phyloP scores from a whole-genome alignment of 2,113 vertebrate species.

The Psophia crepitans region DNA sequence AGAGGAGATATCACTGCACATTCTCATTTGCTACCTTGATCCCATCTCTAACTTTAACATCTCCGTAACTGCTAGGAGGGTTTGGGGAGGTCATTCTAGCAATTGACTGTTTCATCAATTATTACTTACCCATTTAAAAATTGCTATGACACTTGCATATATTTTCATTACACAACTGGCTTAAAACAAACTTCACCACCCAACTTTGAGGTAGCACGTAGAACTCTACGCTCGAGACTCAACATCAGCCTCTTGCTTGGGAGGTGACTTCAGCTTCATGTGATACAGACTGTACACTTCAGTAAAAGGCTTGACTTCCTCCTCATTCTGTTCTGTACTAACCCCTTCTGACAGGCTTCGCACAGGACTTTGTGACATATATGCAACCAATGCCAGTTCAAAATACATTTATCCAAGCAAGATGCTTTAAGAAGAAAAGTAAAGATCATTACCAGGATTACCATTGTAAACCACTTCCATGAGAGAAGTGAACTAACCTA shows the following conservation, averaged over 20 bases:
- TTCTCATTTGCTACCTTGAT: not conserved
- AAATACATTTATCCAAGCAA: not conserved
- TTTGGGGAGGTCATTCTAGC: constrained; percentile 24
- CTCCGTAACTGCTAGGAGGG: not conserved
- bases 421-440: not conserved
- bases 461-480: not conserved
- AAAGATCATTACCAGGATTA: not conserved
- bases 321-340: not conserved
- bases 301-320: not conserved
- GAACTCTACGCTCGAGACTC: not conserved
- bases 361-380: not conserved
- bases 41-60: not conserved
- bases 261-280: not conserved
- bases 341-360: not conserved
- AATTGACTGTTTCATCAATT: constrained; percentile 44
- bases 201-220: not conserved
- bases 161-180: not conserved
- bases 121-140: constrained; percentile 35
- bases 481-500: not conserved
- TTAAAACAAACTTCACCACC: not conserved
- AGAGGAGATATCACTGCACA: not conserved
- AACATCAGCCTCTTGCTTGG: not conserved
- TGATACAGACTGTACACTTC: not conserved
- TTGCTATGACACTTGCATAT: not conserved
- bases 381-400: not conserved